Evolutionary conservation across 2,113 vertebrate genomes (phyloP), one percentile per base, ranked within the genome.

Genomic region (Pseudopodoces humilis): DNA sequence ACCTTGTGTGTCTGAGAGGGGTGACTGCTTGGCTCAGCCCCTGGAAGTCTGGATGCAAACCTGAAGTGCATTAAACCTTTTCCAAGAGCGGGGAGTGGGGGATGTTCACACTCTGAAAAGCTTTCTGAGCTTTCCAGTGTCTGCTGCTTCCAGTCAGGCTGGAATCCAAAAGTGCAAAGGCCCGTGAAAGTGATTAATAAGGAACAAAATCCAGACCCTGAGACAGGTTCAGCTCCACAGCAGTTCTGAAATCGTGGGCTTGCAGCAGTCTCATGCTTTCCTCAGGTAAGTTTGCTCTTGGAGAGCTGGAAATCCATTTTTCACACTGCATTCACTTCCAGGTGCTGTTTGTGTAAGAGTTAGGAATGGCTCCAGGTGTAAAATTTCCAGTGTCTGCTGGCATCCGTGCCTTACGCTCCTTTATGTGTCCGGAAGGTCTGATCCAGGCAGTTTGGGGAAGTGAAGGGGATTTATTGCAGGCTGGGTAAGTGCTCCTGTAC

Each of bases 141-240:
- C 80, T 79, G 33, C 83, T 94, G 85, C 93, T 96, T 91, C 75
- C 41, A 80, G 47, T 65, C 86, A 88, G 92, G 71, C 82, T 91
- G 71, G 64, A 64, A 94, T 96, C 79, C 93, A 89, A 22, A 89
- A 93, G 74, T 44, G 82, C 28, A 89, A 75, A 92, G 50, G 50
- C 44, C 86, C 4, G 0, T 76, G 85, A 74, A 91, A 94, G 52
- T 50, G 44, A 89, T 85, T 87, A 92, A 92, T 78, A 50, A 83
- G 64, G 78, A 89, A 91, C 31, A 83, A 92, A 85, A 94, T 58
- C 3, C 77, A 91, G 92, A 78, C 21, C 28, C 58, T 4, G 20
- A 77, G 72, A 64, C 53, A 88, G 64, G 78, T 85, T 93, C 64
- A 68, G 64, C 77, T 90, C 81, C 7, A 4, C 0, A 0, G 17